Evolutionary conservation across 2,113 vertebrate species (phyloP), one percentile per base, ranked within the genome.

Genomic region (Oriolus oriolus): DNA sequence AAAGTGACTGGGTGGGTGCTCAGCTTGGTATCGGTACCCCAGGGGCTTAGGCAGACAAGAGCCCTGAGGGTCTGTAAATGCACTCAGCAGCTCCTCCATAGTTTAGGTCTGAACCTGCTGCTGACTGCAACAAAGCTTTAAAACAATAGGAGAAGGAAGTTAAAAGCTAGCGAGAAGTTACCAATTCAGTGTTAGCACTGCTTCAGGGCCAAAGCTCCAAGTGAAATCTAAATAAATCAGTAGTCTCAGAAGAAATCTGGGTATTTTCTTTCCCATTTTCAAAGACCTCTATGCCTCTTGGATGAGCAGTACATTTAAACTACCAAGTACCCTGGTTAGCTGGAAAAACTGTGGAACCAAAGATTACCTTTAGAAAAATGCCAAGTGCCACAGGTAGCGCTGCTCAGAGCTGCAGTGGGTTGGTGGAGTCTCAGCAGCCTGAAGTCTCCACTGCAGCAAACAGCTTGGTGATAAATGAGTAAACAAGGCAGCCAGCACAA

Each of bases 11-110:
- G 4, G 13, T 23, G 28, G 4, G 10, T 53, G 28, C 11, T 42
- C 0, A 4, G 26, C 49, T 65, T 53, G 37, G 10, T 33, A 3
- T 23, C 0, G 0, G 24, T 39, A 49, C 23, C 26, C 64, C 24
- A 27, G 47, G 30, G 49, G 16, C 37, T 63, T 9, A 49, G 45
- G 52, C 20, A 53, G 23, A 14, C 0, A 10, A 37, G 17, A 80
- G 30, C 50, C 19, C 23, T 7, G 22, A n/a, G 45, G 28, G 33
- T 41, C 45, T 65, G 16, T 15, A 56, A 59, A 20, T 4, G 13
- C 23, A 20, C 10, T 42, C 35, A 50, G 53, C 33, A 75, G 19
- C 26, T 47, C 9, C 59, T 37, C 19, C 1, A 2, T 2, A 31
- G 28, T 64, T 84, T 49, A 79, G 31, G 7, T 75, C 47, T 87